Evolutionary conservation across 2,888 invertebrate species (phyloP).

Genomic region (Chromoteleia sp.): DNA sequence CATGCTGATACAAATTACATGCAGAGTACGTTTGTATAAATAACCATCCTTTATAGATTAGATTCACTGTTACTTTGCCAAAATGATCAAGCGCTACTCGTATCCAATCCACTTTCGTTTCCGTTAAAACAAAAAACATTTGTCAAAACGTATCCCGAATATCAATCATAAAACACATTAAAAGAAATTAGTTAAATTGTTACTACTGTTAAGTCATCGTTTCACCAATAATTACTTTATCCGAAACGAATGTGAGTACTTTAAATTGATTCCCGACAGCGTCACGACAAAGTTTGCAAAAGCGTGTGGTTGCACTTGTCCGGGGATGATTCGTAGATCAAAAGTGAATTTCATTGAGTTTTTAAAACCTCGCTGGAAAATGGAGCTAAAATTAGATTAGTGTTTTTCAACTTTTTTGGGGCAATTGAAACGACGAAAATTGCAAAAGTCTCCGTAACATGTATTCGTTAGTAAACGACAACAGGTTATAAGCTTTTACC

Average conservation of each 20-base stretch:
- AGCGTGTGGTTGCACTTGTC: constrained; percentile 35
- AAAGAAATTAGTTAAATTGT: constrained; percentile 32
- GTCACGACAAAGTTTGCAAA: constrained; percentile 34
- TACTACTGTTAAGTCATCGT: neutral
- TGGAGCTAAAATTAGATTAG: constrained; percentile 28
- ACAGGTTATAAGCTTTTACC: constrained; percentile 3
- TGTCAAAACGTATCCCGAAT: neutral
- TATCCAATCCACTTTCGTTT: too few species aligned
- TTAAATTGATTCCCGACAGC: constrained; percentile 21
- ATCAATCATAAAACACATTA: constrained; percentile 11
- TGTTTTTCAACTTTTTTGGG: constrained; percentile 16
- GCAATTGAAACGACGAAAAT: neutral
- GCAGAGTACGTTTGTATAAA: constrained; percentile 13
- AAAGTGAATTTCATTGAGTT: constrained; percentile 42
- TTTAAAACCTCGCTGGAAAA: constrained; percentile 33
- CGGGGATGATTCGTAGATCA: constrained; percentile 43
- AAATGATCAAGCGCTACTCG: too few species aligned
- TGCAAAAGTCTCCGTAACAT: constrained; percentile 16
- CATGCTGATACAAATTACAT: constrained; percentile 34
- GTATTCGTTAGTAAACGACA: neutral
- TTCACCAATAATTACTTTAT: constrained; percentile 43
- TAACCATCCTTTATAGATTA: constrained; percentile 7
- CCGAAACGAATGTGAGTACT: constrained; percentile 32
- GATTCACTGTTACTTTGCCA: neutral
- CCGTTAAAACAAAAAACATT: constrained; percentile 1